These are phyloP conservation scores for Temnothorax longispinosus DNA, from an alignment of 1,140 invertebrate species.

Conservation along the genomic window DNA sequence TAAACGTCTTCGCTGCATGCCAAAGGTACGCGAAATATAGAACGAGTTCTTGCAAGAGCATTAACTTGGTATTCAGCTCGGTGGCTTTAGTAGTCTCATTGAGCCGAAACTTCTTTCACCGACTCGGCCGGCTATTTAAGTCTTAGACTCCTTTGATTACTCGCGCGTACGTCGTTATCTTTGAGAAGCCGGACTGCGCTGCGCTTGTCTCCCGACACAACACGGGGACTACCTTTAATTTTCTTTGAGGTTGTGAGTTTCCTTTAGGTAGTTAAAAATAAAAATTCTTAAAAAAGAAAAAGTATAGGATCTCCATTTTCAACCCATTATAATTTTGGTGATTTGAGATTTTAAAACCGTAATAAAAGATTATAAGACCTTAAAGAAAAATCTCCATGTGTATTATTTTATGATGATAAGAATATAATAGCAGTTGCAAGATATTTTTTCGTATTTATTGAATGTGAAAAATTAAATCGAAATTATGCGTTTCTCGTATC, in stretches of 20 bases:
- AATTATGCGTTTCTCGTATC: neutral
- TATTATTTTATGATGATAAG: neutral
- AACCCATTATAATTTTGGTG: neutral
- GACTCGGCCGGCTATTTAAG: slow-evolving; percentile 63
- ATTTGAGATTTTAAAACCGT: neutral
- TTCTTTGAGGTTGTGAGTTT: neutral
- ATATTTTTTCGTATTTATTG: neutral
- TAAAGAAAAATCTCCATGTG: neutral
- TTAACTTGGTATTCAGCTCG: neutral
- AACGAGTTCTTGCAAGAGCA: slow-evolving; percentile 4
- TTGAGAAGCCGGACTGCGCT: slow-evolving; percentile 55
- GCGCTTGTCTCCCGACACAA: slow-evolving; percentile 42
- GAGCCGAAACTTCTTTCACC: slow-evolving; percentile 61
- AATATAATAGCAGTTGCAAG: neutral
- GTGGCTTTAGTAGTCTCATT: slow-evolving; percentile 39
- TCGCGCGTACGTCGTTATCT: slow-evolving; percentile 71
- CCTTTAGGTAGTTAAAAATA: neutral
- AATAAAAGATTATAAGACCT: neutral
- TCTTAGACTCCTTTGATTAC: slow-evolving; percentile 69
- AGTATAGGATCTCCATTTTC: neutral
- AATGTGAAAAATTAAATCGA: neutral
- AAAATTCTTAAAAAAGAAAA: neutral
- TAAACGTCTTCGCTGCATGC: neutral
- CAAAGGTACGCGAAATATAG: neutral
- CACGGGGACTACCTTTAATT: neutral